Evolutionary conservation across 2,888 invertebrate species (phyloP).

Genomic region (Drosophila picticornis): DNA sequence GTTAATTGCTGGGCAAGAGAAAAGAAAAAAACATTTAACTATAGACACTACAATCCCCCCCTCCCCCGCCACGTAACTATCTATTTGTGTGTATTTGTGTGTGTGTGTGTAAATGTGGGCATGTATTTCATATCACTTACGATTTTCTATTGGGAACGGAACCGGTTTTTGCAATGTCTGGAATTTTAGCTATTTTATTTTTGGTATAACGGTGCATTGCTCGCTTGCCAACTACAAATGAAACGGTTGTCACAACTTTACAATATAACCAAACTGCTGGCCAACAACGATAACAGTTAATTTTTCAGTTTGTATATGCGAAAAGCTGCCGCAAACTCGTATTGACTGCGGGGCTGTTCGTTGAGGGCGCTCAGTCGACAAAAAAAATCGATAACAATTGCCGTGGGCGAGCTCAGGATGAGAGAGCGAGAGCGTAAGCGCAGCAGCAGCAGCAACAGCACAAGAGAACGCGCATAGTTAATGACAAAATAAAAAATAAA

Average conservation of each 20-base stretch:
- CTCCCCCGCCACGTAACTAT: slow-evolving; percentile 1
- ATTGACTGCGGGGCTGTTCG: slow-evolving; percentile 51
- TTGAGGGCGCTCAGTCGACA: slow-evolving; percentile 21
- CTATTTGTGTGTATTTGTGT: background rate
- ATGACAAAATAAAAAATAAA: background rate
- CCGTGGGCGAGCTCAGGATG: slow-evolving; percentile 42
- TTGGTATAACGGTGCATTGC: slow-evolving; percentile 16
- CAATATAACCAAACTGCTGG: background rate
- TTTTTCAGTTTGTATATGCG: slow-evolving; percentile 14
- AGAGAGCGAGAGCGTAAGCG: slow-evolving; percentile 13
- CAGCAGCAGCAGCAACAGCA: slow-evolving; percentile 2
- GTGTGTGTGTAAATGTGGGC: background rate
- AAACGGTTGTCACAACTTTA: background rate
- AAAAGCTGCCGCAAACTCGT: slow-evolving; percentile 31
- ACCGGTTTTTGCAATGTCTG: slow-evolving; percentile 50
- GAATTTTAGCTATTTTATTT: slow-evolving; percentile 11
- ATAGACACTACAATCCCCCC: slow-evolving; percentile 4
- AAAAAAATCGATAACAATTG: slow-evolving; percentile 66
- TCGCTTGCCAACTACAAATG: background rate
- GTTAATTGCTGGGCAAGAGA: slow-evolving; percentile 15
- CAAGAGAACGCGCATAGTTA: slow-evolving; percentile 16
- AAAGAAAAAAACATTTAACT: slow-evolving; percentile 27
- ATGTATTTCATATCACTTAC: slow-evolving; percentile 39
- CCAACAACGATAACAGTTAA: slow-evolving; percentile 15
- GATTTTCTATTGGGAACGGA: slow-evolving; percentile 30